phyloP scores from a whole-genome alignment of 2,888 invertebrate genomes.

The Drosophila antonietae region DNA sequence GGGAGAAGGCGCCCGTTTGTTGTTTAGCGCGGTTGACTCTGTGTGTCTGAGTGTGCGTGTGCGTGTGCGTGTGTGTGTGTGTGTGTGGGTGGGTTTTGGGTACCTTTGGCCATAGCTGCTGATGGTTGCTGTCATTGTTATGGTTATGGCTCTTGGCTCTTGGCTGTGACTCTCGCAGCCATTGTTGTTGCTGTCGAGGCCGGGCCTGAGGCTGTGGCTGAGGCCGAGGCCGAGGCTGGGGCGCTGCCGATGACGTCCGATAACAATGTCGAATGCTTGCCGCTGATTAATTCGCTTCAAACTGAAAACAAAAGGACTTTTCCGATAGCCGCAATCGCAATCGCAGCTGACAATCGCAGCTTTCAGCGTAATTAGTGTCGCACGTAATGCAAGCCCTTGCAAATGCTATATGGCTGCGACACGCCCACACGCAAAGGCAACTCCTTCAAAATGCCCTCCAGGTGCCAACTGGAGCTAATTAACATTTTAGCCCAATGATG shows the following conservation, averaged over 20 bases:
- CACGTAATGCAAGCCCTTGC: slow-evolving; percentile 35
- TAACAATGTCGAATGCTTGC: slow-evolving; percentile 75
- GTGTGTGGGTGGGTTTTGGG: slow-evolving; percentile 8
- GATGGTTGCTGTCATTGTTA: slow-evolving; percentile 69
- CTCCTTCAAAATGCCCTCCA: slow-evolving; percentile 21
- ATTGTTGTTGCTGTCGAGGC: slow-evolving; percentile 42
- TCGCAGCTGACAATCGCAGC: slow-evolving; percentile 45
- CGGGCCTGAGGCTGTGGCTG: no score
- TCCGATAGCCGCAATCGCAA: slow-evolving; percentile 55
- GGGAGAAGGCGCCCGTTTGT: slow-evolving; percentile 59
- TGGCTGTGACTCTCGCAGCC: slow-evolving; percentile 25
- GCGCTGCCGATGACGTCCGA: slow-evolving; percentile 71
- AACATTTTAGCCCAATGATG: slow-evolving; percentile 49
- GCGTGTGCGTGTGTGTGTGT: not conserved
- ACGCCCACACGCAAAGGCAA: not conserved
- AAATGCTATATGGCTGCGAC: slow-evolving; percentile 1
- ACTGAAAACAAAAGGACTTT: slow-evolving; percentile 67
- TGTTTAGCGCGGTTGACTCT: slow-evolving; percentile 46
- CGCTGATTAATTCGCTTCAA: slow-evolving; percentile 76
- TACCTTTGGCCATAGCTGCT: slow-evolving; percentile 36
- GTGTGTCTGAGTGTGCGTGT: slow-evolving; percentile 10
- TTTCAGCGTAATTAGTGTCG: slow-evolving; percentile 62
- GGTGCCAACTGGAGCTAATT: slow-evolving; percentile 40
- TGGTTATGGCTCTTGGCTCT: slow-evolving; percentile 47
- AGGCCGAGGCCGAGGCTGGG: slow-evolving; percentile 1